These are phyloP conservation scores for Zaprionus taronus DNA, from an alignment of 1,140 invertebrate species.

Conservation along the genomic window DNA sequence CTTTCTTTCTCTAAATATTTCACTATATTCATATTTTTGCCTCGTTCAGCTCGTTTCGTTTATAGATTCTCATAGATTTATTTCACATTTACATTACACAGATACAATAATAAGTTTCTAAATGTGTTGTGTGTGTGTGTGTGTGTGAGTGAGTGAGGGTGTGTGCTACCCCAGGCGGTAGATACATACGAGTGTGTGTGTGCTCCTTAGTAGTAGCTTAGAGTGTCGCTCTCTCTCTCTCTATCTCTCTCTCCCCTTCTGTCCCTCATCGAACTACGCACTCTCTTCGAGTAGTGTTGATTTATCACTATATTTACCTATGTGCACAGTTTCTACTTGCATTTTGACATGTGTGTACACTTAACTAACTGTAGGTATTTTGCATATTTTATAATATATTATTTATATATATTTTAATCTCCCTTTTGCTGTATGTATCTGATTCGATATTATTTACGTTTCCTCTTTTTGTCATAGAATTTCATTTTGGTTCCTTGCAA, in stretches of 20 bases:
- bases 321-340: slow-evolving; percentile 69
- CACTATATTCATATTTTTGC: slow-evolving; percentile 50
- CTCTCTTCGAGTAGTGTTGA: slow-evolving; percentile 39
- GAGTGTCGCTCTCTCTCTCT: slow-evolving; percentile 1
- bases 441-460: slow-evolving; percentile 11
- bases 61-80: slow-evolving; percentile 28
- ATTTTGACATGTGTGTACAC: slow-evolving; percentile 53
- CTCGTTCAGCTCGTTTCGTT: slow-evolving; percentile 24
- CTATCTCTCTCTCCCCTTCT: slow-evolving; percentile 3
- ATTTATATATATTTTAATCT: slow-evolving; percentile 14
- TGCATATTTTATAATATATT: slow-evolving; percentile 12
- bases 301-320: slow-evolving; percentile 52
- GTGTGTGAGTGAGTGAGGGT: slow-evolving; percentile 13
- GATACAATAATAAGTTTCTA: slow-evolving; percentile 52
- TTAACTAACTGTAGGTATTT: slow-evolving; percentile 54
- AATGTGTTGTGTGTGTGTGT: slow-evolving; percentile 37
- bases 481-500: slow-evolving; percentile 60
- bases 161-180: slow-evolving; percentile 25
- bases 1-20: slow-evolving; percentile 71
- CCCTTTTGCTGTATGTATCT: slow-evolving; percentile 5
- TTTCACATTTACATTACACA: slow-evolving; percentile 59
- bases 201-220: slow-evolving; percentile 54
- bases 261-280: background rate
- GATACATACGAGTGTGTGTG: slow-evolving; percentile 20
- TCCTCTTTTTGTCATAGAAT: slow-evolving; percentile 14